Conservation (phyloP, 2,888 invertebrate species). For the Nomada fucata region DNA sequence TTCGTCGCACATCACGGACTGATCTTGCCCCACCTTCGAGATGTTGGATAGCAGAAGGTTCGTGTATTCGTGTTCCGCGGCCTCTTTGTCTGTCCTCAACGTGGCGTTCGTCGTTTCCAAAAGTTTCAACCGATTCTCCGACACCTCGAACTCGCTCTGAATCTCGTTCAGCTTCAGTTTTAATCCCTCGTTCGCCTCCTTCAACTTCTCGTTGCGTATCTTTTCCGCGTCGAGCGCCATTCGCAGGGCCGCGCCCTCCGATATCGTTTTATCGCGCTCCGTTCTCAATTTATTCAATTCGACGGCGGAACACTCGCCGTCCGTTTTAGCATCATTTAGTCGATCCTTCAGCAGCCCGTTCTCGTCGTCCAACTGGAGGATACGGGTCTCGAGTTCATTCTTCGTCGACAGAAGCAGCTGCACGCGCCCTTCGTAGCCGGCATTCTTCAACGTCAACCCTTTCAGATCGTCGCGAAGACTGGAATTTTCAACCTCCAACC, state of each 20-base stretch:
- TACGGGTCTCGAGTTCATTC: conserved; percentile 49
- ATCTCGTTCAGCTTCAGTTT: conserved; percentile 40
- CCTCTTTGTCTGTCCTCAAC: conserved; percentile 30
- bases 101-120: conserved; percentile 33
- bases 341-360: conserved; percentile 63
- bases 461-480: conserved; percentile 46
- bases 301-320: conserved; percentile 62
- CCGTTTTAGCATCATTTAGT: conserved; percentile 59
- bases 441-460: conserved; percentile 34
- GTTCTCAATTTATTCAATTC: conserved; percentile 63
- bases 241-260: conserved; percentile 33
- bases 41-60: conserved; percentile 12
- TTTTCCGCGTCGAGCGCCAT: conserved; percentile 30
- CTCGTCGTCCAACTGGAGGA: conserved; percentile 58
- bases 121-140: conserved; percentile 48
- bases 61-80: conserved; percentile 25
- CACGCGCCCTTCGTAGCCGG: conserved; percentile 45
- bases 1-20: conserved; percentile 11
- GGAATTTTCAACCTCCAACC: conserved; percentile 52
- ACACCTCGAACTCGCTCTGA: conserved; percentile 34
- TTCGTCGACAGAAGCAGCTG: conserved; percentile 55
- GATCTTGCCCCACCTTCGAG: conserved; percentile 16
- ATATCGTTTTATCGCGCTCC: conserved; percentile 58
- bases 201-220: conserved; percentile 39
- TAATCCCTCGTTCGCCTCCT: conserved; percentile 40